Base-by-base conservation (phyloP, 2,888 invertebrate genomes). In the Oligia fasciuncula region DNA sequence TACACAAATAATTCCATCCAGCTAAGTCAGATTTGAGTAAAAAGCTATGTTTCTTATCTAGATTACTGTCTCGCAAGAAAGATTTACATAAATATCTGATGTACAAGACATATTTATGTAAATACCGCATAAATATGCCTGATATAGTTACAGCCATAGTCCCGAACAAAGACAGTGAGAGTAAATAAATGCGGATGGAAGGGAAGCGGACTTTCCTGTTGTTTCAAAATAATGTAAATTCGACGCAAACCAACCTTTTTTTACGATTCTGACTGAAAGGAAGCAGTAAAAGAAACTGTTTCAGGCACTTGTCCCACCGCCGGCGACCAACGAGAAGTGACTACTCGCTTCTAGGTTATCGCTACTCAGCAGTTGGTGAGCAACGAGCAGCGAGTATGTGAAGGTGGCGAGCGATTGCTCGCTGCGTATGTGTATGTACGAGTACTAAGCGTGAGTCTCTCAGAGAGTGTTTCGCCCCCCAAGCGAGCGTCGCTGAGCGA, bases 11-110 rank as follows among this genome's bases (percentile, higher is more conserved):
- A 85, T 29, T 65, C 46, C 63, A 65, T 62, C 49, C 60, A 63
- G 67, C 74, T 75, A 49, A 81, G 43, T 63, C 68, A 77, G 72
- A 51, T 73, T 84, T 67, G 23, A 67, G 63, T 73, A 87, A 66
- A 79, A 84, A 68, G 74, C 72, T 72, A 29, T 60, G 69, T 74
- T 46, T 54, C 67, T 87, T 85, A 87, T 85, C 87, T 77, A 72
- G 81, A 84, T 66, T 73, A 60, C 67, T 84, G 81, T 85, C 87
- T 85, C 85, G 60, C 76, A 72, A 68, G 74, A 73, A 69, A 87
- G 71, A 87, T 85, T 87, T 85, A 87, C 85, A 87, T 87, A 85
- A 68, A 80, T 85, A 84, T 87, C 72, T 87, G 73, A 85, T 87
- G 66, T 75, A 87, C 71, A 69, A 66, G 71, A 80, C 65, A 65